Conservation (phyloP, 2,113 vertebrate species). For the Acrocephalus arundinaceus region DNA sequence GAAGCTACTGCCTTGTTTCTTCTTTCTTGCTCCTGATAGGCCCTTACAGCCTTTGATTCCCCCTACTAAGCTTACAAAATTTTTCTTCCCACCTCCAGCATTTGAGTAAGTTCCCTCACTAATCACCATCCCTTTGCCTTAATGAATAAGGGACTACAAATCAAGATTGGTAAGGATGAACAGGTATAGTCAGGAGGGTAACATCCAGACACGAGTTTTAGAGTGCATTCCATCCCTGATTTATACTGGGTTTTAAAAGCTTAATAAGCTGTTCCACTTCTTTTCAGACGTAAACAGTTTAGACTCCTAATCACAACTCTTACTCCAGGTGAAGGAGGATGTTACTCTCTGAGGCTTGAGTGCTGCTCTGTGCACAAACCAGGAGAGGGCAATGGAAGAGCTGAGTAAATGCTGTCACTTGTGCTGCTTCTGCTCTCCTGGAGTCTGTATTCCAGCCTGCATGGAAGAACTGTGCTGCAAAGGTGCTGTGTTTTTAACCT, state of each 20-base stretch:
- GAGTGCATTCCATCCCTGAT: neutral
- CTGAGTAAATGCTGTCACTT: neutral
- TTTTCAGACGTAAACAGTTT: neutral
- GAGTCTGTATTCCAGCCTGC: neutral
- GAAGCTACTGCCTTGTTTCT: neutral
- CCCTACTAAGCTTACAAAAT: neutral
- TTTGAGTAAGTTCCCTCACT: neutral
- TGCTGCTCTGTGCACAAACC: neutral
- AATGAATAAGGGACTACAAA: neutral
- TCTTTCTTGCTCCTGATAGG: neutral
- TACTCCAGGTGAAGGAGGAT: neutral
- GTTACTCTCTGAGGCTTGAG: neutral
- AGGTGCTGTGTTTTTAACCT: neutral
- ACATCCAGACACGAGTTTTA: neutral
- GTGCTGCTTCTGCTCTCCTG: neutral
- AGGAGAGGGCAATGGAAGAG: slow-evolving; percentile 46
- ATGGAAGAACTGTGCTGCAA: neutral
- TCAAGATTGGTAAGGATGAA: neutral
- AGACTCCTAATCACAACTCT: neutral
- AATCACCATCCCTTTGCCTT: neutral
- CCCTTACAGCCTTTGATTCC: neutral
- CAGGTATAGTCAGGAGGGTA: neutral
- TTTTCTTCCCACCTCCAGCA: neutral
- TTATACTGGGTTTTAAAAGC: neutral
- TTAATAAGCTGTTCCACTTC: neutral